These are phyloP conservation scores for Pipistrellus nathusii DNA, from an alignment of 2,797 vertebrate species.

Conservation along the genomic window DNA sequence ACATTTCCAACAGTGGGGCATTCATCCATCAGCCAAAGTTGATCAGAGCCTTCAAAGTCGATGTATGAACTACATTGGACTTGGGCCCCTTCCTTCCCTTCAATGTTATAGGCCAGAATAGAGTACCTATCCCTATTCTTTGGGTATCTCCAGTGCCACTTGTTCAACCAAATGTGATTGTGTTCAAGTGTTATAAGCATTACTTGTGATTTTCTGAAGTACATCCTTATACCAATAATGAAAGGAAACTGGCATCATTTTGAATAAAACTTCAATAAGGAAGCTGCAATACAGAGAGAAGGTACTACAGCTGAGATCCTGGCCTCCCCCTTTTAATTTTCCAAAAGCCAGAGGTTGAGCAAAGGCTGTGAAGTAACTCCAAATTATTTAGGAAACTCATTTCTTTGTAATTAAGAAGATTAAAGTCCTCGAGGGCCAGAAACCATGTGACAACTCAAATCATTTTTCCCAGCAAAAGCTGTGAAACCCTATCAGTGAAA, in stretches of 20 bases:
- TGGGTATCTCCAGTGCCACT: background rate
- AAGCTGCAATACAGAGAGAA: background rate
- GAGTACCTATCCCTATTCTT: background rate
- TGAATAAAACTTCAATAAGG: background rate
- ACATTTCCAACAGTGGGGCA: background rate
- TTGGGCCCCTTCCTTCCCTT: background rate
- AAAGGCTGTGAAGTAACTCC: conserved; percentile 78
- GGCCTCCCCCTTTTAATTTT: conserved; percentile 72
- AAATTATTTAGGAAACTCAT: conserved; percentile 81
- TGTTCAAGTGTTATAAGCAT: conserved; percentile 29
- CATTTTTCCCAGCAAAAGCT: conserved; percentile 83
- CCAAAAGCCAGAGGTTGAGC: conserved; percentile 74
- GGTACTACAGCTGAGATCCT: fast-evolving
- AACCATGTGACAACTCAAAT: conserved; percentile 86
- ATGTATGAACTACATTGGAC: background rate
- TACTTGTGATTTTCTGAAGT: conserved; percentile 58
- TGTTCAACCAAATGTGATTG: conserved; percentile 17
- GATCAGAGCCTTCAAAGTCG: conserved; percentile 28
- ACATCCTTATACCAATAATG: background rate
- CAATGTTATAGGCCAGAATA: background rate
- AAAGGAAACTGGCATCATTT: conserved; percentile 21
- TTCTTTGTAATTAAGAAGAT: conserved; percentile 85
- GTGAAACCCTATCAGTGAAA: conserved; percentile 86
- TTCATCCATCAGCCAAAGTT: conserved; percentile 58
- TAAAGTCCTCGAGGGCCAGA: conserved; percentile 82